These are phyloP conservation scores for Drosophila paranaensis DNA, from an alignment of 2,888 invertebrate genomes.

Conservation along the genomic window DNA sequence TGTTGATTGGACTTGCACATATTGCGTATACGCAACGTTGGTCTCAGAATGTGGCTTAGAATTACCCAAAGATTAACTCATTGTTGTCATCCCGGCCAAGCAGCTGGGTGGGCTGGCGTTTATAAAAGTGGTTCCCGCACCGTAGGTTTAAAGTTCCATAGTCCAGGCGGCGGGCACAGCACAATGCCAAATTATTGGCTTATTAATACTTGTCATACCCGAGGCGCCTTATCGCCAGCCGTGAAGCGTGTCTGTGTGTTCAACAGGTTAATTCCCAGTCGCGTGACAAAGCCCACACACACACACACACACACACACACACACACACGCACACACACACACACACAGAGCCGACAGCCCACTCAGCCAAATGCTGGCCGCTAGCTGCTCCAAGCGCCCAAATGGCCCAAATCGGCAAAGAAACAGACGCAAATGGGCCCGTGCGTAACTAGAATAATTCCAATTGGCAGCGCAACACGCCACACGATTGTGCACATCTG, in stretches of 20 bases:
- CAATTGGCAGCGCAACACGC: constrained; percentile 31
- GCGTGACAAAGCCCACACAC: constrained; percentile 40
- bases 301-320: no score
- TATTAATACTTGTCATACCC: constrained; percentile 17
- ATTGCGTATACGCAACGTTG: constrained; percentile 7
- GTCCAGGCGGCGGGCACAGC: constrained; percentile 17
- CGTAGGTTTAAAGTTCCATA: constrained; percentile 41
- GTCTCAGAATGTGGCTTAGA: background rate
- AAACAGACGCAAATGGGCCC: constrained; percentile 14
- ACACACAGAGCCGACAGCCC: background rate
- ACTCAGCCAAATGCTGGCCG: background rate
- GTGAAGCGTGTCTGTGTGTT: constrained; percentile 37
- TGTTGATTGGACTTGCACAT: background rate
- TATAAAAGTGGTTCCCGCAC: constrained; percentile 7
- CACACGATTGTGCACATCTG: constrained; percentile 20
- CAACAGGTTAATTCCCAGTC: constrained; percentile 42
- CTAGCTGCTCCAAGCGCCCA: constrained; percentile 12
- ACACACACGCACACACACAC: background rate
- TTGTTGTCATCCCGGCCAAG: background rate
- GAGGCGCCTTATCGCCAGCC: constrained; percentile 27
- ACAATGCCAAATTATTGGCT: constrained; percentile 14
- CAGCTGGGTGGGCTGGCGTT: background rate
- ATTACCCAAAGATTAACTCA: background rate
- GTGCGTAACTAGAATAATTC: constrained; percentile 12
- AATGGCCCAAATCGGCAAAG: constrained; percentile 9